Conservation (phyloP, 1,140 invertebrate species). For the Drosophila erecta region DNA sequence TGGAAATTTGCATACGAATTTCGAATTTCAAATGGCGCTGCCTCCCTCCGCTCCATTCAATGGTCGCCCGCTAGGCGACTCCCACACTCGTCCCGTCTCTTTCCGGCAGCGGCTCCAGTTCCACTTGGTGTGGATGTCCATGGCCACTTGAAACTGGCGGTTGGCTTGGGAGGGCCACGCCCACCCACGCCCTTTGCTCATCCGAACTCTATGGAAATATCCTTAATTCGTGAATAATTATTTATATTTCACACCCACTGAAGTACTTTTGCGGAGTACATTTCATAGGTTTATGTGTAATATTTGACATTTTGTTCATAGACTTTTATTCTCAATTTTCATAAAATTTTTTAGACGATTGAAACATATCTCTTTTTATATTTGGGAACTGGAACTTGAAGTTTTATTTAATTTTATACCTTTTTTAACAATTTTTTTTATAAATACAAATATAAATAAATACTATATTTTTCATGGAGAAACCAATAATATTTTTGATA, state of each 20-base stretch:
- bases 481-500: too few species aligned
- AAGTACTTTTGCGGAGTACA: not conserved
- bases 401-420: too few species aligned
- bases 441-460: too few species aligned
- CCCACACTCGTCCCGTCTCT: slow-evolving; percentile 32
- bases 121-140: slow-evolving; percentile 22
- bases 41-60: slow-evolving; percentile 17
- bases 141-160: slow-evolving; percentile 36
- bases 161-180: slow-evolving; percentile 25
- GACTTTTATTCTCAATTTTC: too few species aligned
- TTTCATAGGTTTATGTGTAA: too few species aligned
- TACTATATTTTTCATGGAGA: too few species aligned
- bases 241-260: not conserved
- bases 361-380: too few species aligned
- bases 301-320: too few species aligned
- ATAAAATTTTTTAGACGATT: too few species aligned
- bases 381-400: too few species aligned
- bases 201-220: not conserved
- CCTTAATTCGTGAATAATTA: not conserved
- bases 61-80: slow-evolving; percentile 42
- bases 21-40: slow-evolving; percentile 73
- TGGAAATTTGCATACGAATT: slow-evolving; percentile 79
- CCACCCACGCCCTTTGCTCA: slow-evolving; percentile 6
- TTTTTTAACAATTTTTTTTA: too few species aligned
- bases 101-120: slow-evolving; percentile 25